Evolutionary conservation across 92 coral and sea anemone genomes (phyloP).

Genomic region (Desmophyllum pertusum): DNA sequence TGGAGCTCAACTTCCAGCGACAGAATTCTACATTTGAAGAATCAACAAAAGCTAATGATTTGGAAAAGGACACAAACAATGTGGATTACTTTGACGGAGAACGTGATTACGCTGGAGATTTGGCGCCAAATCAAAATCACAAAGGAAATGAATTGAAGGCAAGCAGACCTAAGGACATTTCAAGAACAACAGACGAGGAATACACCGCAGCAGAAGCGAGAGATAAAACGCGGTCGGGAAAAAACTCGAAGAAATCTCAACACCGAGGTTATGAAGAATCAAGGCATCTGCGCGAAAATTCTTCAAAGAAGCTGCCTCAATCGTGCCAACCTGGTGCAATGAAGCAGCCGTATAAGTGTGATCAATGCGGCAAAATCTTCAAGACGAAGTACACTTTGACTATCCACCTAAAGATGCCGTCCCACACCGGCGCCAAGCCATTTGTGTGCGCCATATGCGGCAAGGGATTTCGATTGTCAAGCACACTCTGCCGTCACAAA

Average conservation of each 20-base stretch:
- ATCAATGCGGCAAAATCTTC: slow-evolving; percentile 95
- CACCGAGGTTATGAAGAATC: not conserved
- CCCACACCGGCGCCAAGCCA: slow-evolving; percentile 99
- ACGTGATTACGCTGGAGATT: not conserved
- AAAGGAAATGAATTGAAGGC: not conserved
- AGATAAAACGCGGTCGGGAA: not conserved
- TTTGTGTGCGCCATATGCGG: slow-evolving; percentile 99
- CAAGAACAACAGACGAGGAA: slow-evolving; percentile 6
- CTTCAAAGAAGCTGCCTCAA: slow-evolving; percentile 27
- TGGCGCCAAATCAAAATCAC: slow-evolving; percentile 16
- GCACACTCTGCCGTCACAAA: slow-evolving; percentile 97
- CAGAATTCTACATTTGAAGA: not conserved
- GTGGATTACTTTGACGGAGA: not conserved
- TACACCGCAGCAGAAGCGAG: not conserved
- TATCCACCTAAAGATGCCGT: slow-evolving; percentile 97
- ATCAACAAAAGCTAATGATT: not conserved
- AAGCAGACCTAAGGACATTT: not conserved
- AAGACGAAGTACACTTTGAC: slow-evolving; percentile 98
- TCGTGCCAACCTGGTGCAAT: not conserved
- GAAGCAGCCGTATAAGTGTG: slow-evolving; percentile 84
- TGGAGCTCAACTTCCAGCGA: not conserved
- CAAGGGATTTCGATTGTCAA: slow-evolving; percentile 96
- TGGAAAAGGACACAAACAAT: not conserved
- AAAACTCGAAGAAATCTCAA: slow-evolving; percentile 12
- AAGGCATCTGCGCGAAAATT: slow-evolving; percentile 16